A percentile compares a stretch with the other conserved stretches of the same genome.
phyloP scores from a whole-genome alignment of 2,113 vertebrate genomes.

The Sarotherodon lohbergeri region DNA sequence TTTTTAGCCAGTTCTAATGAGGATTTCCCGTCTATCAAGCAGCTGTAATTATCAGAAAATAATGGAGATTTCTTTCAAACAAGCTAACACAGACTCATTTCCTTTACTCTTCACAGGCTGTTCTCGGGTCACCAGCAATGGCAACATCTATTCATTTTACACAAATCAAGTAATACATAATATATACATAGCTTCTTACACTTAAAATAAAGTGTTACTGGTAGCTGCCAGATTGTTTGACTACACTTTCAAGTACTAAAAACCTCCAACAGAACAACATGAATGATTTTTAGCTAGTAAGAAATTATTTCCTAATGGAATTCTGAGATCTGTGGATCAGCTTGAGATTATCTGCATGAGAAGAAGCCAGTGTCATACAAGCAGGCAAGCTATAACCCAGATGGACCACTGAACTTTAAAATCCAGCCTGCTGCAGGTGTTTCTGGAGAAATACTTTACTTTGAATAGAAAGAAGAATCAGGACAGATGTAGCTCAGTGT shows the following conservation, averaged over 20 bases:
- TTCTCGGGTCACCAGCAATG: background rate
- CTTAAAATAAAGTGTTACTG: background rate
- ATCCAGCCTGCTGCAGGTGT: background rate
- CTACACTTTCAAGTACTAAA: background rate
- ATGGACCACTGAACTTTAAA: background rate
- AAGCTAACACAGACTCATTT: background rate
- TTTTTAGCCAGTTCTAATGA: background rate
- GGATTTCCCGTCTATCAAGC: background rate
- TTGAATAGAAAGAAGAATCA: background rate
- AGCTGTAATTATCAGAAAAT: background rate
- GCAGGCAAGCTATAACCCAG: background rate
- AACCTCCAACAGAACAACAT: background rate
- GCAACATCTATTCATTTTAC: background rate
- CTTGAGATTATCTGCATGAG: background rate
- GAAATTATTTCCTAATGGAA: background rate
- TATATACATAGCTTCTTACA: background rate
- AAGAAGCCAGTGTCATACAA: background rate
- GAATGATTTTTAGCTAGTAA: background rate
- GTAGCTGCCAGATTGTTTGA: background rate
- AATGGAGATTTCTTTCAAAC: background rate
- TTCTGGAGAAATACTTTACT: background rate
- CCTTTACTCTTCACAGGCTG: background rate
- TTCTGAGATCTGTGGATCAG: background rate
- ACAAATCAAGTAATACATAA: background rate
- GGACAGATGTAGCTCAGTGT: background rate